Conservation (phyloP, 1,140 invertebrate species). For the Zaprionus davidi region DNA sequence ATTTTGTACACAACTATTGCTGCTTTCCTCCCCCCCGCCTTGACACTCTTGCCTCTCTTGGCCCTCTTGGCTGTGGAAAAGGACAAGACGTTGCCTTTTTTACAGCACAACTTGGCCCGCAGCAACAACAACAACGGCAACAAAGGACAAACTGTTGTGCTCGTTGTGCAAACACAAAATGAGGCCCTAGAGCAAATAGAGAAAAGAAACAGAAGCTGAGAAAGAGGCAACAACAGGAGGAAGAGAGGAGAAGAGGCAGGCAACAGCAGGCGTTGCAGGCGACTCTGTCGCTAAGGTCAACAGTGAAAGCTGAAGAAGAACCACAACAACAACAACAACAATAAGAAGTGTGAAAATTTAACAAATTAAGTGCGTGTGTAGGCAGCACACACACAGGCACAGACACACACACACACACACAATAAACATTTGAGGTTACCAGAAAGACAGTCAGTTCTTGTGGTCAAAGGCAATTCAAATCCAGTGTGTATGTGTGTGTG, state of each 20-base stretch:
- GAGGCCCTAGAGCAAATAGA: conserved; percentile 45
- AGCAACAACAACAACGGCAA: conserved; percentile 33
- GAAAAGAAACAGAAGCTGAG: conserved; percentile 13
- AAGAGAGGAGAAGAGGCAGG: conserved; percentile 14
- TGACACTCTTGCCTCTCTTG: conserved; percentile 10
- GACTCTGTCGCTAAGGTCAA: conserved; percentile 59
- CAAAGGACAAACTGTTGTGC: conserved; percentile 40
- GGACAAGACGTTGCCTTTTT: conserved; percentile 73
- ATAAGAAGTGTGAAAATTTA: conserved; percentile 76
- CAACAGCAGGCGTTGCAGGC: conserved; percentile 7
- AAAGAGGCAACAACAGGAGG: conserved; percentile 12
- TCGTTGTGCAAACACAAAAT: conserved; percentile 48
- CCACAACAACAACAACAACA: conserved; percentile 44
- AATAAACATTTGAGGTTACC: too few relatives aligned
- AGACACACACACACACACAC: not conserved
- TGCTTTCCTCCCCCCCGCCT: not conserved
- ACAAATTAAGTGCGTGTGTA: conserved; percentile 69
- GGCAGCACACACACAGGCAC: conserved; percentile 2
- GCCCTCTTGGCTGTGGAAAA: conserved; percentile 40
- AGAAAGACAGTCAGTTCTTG: not conserved
- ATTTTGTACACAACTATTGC: conserved; percentile 78
- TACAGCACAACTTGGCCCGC: conserved; percentile 49
- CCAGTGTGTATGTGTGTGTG: not conserved
- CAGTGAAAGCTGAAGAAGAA: conserved; percentile 59
- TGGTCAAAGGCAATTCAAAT: conserved; percentile 41